These are phyloP conservation scores for Ethmia dodecea DNA, from an alignment of 2,888 invertebrate genomes.

Conservation along the genomic window DNA sequence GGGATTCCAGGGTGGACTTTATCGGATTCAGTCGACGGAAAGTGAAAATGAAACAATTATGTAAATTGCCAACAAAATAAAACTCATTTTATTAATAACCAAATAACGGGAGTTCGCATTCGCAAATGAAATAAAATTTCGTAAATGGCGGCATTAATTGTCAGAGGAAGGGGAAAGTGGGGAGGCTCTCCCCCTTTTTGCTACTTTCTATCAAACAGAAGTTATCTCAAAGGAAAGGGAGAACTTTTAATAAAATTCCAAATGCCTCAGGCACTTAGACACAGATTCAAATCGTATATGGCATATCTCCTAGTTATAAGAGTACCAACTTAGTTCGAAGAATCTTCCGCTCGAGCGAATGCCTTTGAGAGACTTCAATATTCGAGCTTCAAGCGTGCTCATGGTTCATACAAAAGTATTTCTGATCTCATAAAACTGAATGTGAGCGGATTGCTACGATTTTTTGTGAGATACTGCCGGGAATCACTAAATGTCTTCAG, in stretches of 20 bases:
- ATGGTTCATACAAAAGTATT: slow-evolving; percentile 29
- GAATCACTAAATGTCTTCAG: too few species aligned
- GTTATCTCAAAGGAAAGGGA: slow-evolving; percentile 71
- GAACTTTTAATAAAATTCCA: slow-evolving; percentile 74
- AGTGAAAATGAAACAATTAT: slow-evolving; percentile 73
- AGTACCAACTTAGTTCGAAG: slow-evolving; percentile 43
- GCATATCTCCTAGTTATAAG: slow-evolving; percentile 46
- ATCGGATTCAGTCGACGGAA: slow-evolving; percentile 50
- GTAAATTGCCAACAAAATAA: slow-evolving; percentile 71
- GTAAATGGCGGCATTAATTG: slow-evolving; percentile 71
- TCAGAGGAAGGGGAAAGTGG: slow-evolving; percentile 29
- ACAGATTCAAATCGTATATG: slow-evolving; percentile 56
- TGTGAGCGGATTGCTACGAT: slow-evolving; percentile 12
- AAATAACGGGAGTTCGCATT: slow-evolving; percentile 68
- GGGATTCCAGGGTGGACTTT: slow-evolving; percentile 47
- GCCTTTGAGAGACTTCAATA: slow-evolving; percentile 50
- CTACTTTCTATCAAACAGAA: slow-evolving; percentile 66
- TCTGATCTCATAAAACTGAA: slow-evolving; percentile 21
- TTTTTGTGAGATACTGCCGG: too few species aligned
- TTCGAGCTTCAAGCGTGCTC: slow-evolving; percentile 33
- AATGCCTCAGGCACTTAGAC: slow-evolving; percentile 60
- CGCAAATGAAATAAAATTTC: slow-evolving; percentile 68
- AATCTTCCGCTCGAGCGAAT: slow-evolving; percentile 39
- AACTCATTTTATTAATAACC: slow-evolving; percentile 74
- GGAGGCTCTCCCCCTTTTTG: slow-evolving; percentile 21